Base-by-base conservation (phyloP, 2,113 vertebrate genomes). In the Heliornis fulica region DNA sequence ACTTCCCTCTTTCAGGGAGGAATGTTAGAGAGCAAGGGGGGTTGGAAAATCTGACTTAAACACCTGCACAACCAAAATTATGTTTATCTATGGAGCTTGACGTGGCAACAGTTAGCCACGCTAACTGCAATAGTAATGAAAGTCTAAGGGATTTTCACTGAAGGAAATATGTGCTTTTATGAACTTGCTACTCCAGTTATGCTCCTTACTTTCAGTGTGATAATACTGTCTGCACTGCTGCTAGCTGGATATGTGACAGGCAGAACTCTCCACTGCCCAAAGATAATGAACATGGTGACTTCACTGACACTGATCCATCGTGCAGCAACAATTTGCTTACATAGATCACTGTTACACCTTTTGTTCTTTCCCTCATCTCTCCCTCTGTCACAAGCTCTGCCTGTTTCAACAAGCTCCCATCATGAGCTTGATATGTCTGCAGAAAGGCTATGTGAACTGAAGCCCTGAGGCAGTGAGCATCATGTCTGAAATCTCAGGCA, bases 381-480 rank as follows among this genome's bases (percentile, higher is more conserved):
- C 23, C 36, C 22, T 29, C 7, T 54, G 22, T 76, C 71, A 80
- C 40, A 76, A 69, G 23, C 43, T 83, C 53, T 83, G 45, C 20
- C 43, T 83, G 43, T 38, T 2, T 0, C 29, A 68, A 43, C 20
- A 29, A 71, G 36, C 31, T 75, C 21, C 14, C 15, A 5, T 0
- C 18, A 15, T 18, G 36, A 57, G 15, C 32, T 83, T 0, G 0
- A 8, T 31, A 13, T 15, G 3, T 11, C 20, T 22, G 10, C 17
- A 71, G 74, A 60, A 77, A 65, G 48, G 50, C 40, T 56, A 7
- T 1, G 6, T n/a, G 38, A 43, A 36, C 64, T 78, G 69, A 54
- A 78, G 48, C 9, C 14, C 26, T 71, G 20, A 2, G 16, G 41
- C 15, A 59, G 21, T 5, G 38, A 34, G 21, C 7, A 32, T 82